phyloP scores from a whole-genome alignment of 2,797 vertebrate genomes.

The Parauchenoglanis ngamensis region DNA sequence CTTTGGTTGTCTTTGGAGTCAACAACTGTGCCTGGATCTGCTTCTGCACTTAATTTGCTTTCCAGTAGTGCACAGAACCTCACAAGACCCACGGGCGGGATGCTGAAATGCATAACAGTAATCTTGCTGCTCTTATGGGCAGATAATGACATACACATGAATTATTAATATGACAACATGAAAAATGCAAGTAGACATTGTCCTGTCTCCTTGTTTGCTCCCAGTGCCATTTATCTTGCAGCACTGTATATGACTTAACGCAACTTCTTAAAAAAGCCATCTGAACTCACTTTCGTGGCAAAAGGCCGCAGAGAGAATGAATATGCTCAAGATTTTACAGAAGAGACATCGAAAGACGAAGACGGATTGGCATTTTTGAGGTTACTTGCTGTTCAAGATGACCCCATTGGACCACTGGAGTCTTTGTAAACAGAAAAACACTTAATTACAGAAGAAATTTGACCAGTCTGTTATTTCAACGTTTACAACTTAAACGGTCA shows the following conservation, averaged over 20 bases:
- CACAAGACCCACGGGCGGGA: background rate
- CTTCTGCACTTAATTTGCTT: constrained; percentile 2
- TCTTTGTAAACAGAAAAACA: constrained; percentile 23
- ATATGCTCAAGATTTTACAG: background rate
- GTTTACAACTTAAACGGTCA: background rate
- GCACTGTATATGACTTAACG: constrained; percentile 24
- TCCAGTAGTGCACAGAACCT: constrained; percentile 10
- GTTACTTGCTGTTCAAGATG: background rate
- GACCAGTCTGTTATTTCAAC: background rate
- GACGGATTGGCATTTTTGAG: constrained; percentile 4
- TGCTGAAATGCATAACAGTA: background rate
- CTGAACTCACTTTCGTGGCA: constrained; percentile 37
- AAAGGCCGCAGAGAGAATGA: constrained; percentile 20
- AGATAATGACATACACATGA: constrained; percentile 23
- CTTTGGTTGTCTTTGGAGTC: constrained; percentile 21
- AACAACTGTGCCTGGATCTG: constrained; percentile 8
- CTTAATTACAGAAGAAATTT: constrained; percentile 13
- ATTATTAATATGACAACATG: constrained; percentile 12
- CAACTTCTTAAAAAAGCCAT: constrained; percentile 11
- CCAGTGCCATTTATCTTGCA: constrained; percentile 29
- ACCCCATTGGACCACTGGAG: background rate
- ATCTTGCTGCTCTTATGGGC: background rate
- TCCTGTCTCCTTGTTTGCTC: background rate
- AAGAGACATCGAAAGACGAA: constrained; percentile 1
- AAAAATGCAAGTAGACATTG: background rate